Evolutionary conservation across 2,113 vertebrate species (phyloP).

Genomic region (Tapirus terrestris): DNA sequence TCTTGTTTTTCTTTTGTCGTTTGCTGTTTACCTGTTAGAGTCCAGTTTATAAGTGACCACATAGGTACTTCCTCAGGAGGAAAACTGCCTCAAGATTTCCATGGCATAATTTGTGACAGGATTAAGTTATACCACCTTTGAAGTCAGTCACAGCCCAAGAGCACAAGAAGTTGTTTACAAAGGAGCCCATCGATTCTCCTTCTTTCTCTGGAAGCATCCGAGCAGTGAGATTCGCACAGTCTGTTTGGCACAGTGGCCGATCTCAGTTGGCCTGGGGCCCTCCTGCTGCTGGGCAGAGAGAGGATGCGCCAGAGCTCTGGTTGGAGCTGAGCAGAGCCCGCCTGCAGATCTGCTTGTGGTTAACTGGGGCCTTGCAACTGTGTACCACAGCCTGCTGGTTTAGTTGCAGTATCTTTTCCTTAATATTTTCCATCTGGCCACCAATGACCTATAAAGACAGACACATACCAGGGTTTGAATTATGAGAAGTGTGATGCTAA

Average conservation of each 20-base stretch:
- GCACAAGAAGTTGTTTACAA: conserved; percentile 92
- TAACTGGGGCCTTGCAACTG: conserved; percentile 86
- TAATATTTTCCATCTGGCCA: conserved; percentile 95
- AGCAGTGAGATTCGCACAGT: conserved; percentile 88
- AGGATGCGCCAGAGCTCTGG: conserved; percentile 86
- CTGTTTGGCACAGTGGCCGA: conserved; percentile 90
- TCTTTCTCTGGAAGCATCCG: conserved; percentile 91
- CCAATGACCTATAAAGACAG: conserved; percentile 91
- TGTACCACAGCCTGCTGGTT: conserved; percentile 87
- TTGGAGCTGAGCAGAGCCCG: conserved; percentile 82
- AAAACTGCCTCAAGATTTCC: conserved; percentile 42
- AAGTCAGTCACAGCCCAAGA: conserved; percentile 87
- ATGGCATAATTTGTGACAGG: conserved; percentile 75
- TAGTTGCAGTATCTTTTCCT: conserved; percentile 89
- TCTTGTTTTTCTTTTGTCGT: background rate
- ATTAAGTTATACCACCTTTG: conserved; percentile 84
- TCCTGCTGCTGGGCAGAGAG: conserved; percentile 87
- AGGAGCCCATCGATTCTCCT: conserved; percentile 88
- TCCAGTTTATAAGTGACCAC: background rate
- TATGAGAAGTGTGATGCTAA: conserved; percentile 86
- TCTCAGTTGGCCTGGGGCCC: conserved; percentile 86
- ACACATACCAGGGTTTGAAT: conserved; percentile 89
- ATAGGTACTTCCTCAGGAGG: conserved; percentile 61
- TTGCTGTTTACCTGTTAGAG: conserved; percentile 50
- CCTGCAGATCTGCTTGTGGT: conserved; percentile 89